Base-by-base conservation (phyloP, 1,140 invertebrate species). In the Tetragnatha versicolor region DNA sequence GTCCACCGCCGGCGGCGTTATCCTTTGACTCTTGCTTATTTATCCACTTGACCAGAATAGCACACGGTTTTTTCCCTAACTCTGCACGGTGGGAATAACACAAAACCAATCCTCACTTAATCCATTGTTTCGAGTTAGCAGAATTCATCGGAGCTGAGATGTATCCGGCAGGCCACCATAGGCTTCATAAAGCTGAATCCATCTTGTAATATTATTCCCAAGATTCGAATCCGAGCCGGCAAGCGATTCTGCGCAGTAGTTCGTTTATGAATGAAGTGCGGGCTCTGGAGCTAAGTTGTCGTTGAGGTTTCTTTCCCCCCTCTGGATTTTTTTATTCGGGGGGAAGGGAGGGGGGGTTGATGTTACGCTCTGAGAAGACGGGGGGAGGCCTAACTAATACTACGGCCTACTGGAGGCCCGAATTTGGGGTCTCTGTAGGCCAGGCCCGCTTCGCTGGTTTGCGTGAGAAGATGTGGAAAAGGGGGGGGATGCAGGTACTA, bases 301-400 rank as follows among this genome's bases (percentile, higher is more conserved):
- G 55, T 47, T 69, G 39, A 45, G 39, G 17, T 9, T 29, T n/a
- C 20, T 20, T 35, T 58, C 49, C 22, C 49, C 35, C 14, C 29
- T n/a, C 51, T 22, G 47, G 45, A 17, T 72, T 55, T 53, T 63
- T 49, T 75, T 75, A 31, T 42, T 58, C 37, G 17, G 29, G 37
- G 51, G 61, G 14, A 42, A 31, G 35, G 31, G 20, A 49, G 20
- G 14, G 39, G 63, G 72, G 72, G 20, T 10, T 77, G 73, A 77
- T 77, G 73, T 77, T 77, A 77, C 73, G 73, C 73, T 77, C 39
- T 25, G 55, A 66, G 73, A 47, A 77, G 60, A 77, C 33, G 72
- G 37, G 70, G 58, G 49, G n/a, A 53, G 31, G 42, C 31, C 31
- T 58, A 58, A 58, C 55, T 58, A 58, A 58, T 58, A 65, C 61